phyloP scores from a whole-genome alignment of 2,797 vertebrate genomes.

The Microctenopoma lineatum region DNA sequence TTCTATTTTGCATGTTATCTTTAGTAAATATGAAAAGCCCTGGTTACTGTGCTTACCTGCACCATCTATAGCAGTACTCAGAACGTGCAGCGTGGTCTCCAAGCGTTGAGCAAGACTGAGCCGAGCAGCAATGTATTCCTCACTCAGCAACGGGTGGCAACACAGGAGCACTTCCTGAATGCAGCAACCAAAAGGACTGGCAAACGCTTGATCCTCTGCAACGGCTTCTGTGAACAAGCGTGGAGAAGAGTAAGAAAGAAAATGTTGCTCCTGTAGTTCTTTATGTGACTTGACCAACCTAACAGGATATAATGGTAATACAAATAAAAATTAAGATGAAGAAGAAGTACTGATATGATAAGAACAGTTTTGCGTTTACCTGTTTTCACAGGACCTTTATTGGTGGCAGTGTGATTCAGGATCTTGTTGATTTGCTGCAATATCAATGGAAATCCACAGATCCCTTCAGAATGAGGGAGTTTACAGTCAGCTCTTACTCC shows the following conservation, averaged over 20 bases:
- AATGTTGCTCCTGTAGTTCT: not conserved
- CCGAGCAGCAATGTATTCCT: constrained; percentile 86
- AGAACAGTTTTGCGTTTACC: constrained; percentile 51
- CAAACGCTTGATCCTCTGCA: constrained; percentile 82
- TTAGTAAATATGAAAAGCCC: not conserved
- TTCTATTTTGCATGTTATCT: not conserved
- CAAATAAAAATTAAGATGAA: no score
- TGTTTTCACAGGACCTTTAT: constrained; percentile 75
- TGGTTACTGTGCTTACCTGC: constrained; percentile 76
- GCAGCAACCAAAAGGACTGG: constrained; percentile 85
- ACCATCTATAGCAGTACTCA: constrained; percentile 79
- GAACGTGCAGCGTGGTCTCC: constrained; percentile 83
- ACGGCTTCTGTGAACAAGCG: constrained; percentile 75
- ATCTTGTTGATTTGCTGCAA: constrained; percentile 94
- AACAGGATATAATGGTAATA: no score
- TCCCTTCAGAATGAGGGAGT: constrained; percentile 77
- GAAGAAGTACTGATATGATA: no score
- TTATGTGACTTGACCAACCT: not conserved
- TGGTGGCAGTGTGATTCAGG: constrained; percentile 84
- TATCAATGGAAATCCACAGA: constrained; percentile 90
- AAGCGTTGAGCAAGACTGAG: constrained; percentile 85
- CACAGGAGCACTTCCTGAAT: constrained; percentile 89
- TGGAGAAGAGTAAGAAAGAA: not conserved
- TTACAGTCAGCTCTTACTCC: constrained; percentile 83
- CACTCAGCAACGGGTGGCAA: constrained; percentile 86